Conservation (phyloP, 2,797 vertebrate species). For the Spondyliosoma cantharus region DNA sequence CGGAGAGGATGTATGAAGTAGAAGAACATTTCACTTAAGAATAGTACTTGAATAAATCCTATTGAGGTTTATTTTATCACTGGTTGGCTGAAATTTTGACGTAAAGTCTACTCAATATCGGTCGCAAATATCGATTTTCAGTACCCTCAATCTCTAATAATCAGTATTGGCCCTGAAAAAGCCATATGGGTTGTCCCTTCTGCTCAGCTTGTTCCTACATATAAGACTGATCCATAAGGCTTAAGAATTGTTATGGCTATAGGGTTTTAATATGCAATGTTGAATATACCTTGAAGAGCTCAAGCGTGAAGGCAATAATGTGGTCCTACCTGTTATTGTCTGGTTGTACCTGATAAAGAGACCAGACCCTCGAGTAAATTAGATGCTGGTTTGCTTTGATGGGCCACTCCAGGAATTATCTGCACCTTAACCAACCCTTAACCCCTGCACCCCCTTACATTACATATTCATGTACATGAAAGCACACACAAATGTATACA, state of each 20-base stretch:
- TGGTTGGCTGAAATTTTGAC: no score
- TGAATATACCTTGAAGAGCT: conserved; percentile 29
- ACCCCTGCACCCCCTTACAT: neutral
- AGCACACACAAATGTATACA: conserved; percentile 5
- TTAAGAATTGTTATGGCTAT: neutral
- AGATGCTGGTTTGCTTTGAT: conserved; percentile 30
- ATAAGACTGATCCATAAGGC: neutral
- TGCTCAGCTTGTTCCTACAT: neutral
- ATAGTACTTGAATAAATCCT: no score
- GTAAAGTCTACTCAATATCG: no score
- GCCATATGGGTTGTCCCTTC: no score
- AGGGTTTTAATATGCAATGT: conserved; percentile 16
- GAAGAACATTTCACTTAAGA: no score
- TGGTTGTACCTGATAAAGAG: conserved; percentile 33
- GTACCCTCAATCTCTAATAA: no score
- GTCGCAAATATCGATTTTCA: no score
- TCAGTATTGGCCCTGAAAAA: no score
- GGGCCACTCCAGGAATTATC: conserved; percentile 12
- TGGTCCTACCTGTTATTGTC: conserved; percentile 7
- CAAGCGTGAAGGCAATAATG: conserved; percentile 17
- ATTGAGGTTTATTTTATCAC: no score
- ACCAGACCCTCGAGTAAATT: conserved; percentile 22
- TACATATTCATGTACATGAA: conserved; percentile 23
- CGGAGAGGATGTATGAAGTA: no score
- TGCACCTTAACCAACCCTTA: conserved; percentile 9